phyloP scores from a whole-genome alignment of 2,888 invertebrate species.

The Spatulosminthurus flaviceps region DNA sequence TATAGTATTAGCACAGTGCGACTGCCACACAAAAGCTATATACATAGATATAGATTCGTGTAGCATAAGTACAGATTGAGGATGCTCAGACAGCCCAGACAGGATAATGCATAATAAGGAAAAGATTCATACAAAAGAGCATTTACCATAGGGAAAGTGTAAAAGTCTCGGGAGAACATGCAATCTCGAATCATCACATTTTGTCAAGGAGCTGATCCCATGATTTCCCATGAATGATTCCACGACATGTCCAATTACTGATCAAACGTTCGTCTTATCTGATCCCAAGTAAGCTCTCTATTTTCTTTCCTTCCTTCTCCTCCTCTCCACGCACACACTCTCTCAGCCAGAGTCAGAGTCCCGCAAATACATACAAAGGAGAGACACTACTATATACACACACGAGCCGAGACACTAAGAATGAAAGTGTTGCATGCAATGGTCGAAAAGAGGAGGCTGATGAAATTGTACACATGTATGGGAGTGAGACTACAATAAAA shows the following conservation, averaged over 20 bases:
- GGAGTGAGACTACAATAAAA: conserved; percentile 1
- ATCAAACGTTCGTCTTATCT: conserved; percentile 48
- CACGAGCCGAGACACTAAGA: background rate
- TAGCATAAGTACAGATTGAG: too few relatives aligned
- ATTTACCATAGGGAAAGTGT: conserved; percentile 42
- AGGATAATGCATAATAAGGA: too few relatives aligned
- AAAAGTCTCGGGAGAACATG: conserved; percentile 44
- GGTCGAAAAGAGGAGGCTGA: background rate
- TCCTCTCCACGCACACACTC: background rate
- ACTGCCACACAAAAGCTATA: too few relatives aligned
- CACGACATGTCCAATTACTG: conserved; percentile 54
- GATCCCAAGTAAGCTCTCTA: conserved; percentile 29
- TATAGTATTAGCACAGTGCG: too few relatives aligned
- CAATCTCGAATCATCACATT: conserved; percentile 52
- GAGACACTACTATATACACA: too few relatives aligned
- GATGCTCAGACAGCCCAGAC: too few relatives aligned
- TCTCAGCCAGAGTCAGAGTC: background rate
- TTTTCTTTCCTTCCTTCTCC: conserved; percentile 4
- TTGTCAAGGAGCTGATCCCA: conserved; percentile 46
- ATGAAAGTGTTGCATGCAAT: conserved; percentile 26
- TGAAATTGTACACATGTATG: conserved; percentile 4
- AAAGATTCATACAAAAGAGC: background rate
- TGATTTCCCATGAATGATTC: conserved; percentile 53
- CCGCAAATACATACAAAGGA: background rate
- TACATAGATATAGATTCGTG: too few relatives aligned